A percentile compares a stretch with the other conserved stretches of the same genome.
These are phyloP conservation scores for Drosophila ficusphila DNA, from an alignment of 1,140 invertebrate genomes.

Conservation along the genomic window DNA sequence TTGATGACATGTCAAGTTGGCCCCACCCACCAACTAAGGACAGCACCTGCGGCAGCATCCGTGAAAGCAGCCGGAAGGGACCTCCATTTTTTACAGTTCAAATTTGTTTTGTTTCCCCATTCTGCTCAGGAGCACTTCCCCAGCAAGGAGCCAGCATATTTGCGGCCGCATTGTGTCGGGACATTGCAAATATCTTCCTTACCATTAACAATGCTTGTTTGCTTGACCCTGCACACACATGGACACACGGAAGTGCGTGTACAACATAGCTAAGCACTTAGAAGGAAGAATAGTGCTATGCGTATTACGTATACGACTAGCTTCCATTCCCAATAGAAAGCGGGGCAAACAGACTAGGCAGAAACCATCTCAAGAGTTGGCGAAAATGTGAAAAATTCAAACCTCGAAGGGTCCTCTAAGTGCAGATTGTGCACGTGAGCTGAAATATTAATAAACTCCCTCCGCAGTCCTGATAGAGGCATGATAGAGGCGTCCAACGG, in stretches of 20 bases:
- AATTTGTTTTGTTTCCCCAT: conserved; percentile 48
- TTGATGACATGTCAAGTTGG: conserved; percentile 81
- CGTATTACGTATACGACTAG: conserved; percentile 22
- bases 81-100: conserved; percentile 46
- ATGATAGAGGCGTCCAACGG: too few relatives aligned
- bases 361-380: conserved; percentile 47
- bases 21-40: conserved; percentile 38
- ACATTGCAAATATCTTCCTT: conserved; percentile 68
- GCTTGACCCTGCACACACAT: conserved; percentile 30
- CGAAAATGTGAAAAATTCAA: conserved; percentile 79
- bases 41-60: conserved; percentile 19
- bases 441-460: conserved; percentile 76
- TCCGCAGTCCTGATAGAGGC: conserved; percentile 38
- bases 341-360: background rate
- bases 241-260: conserved; percentile 45
- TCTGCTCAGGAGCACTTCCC: background rate
- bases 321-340: conserved; percentile 23
- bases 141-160: conserved; percentile 25
- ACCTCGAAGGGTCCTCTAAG: conserved; percentile 76
- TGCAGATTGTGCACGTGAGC: conserved; percentile 76
- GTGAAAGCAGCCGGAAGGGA: conserved; percentile 15
- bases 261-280: conserved; percentile 65
- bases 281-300: conserved; percentile 18
- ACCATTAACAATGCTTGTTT: conserved; percentile 68
- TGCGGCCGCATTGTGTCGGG: conserved; percentile 35